Percentiles rank a stretch among this genome's conserved stretches.
Conservation (phyloP, 1,140 invertebrate species). For the Babylonia areolata region DNA sequence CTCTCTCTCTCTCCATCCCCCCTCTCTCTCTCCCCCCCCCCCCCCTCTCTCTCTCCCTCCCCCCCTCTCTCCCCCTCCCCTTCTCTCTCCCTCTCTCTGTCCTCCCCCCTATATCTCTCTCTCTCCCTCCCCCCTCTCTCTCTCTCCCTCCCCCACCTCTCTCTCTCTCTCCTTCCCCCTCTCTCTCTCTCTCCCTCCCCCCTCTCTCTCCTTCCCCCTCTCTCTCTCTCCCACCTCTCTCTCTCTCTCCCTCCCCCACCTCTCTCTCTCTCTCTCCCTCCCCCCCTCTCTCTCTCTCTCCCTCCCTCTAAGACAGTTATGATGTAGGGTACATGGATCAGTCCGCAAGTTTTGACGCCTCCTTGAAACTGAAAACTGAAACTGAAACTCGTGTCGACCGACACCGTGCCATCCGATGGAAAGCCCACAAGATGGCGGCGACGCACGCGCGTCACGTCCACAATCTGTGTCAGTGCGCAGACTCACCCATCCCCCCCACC, state of each 20-base stretch:
- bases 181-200: too few species aligned
- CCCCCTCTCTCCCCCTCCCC: background rate
- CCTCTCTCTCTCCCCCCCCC: background rate
- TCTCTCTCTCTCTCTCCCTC: conserved; percentile 1
- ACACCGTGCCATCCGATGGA: too few species aligned
- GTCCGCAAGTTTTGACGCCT: too few species aligned
- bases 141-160: background rate
- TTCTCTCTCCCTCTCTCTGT: background rate
- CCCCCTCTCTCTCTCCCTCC: background rate
- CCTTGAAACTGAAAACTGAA: too few species aligned
- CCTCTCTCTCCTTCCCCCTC: background rate
- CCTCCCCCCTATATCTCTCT: background rate
- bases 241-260: background rate
- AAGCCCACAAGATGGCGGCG: too few species aligned
- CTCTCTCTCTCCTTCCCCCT: too few species aligned
- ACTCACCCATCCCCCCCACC: too few species aligned
- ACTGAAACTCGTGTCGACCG: too few species aligned
- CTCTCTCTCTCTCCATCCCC: background rate
- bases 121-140: background rate
- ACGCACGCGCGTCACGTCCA: too few species aligned
- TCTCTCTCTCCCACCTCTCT: background rate
- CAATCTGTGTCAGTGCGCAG: too few species aligned
- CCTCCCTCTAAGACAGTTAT: too few species aligned
- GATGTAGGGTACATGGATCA: too few species aligned
- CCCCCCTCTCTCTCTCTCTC: conserved; percentile 63